These are phyloP conservation scores for Ancistrus triradiatus DNA, from an alignment of 2,113 vertebrate species.

Conservation along the genomic window DNA sequence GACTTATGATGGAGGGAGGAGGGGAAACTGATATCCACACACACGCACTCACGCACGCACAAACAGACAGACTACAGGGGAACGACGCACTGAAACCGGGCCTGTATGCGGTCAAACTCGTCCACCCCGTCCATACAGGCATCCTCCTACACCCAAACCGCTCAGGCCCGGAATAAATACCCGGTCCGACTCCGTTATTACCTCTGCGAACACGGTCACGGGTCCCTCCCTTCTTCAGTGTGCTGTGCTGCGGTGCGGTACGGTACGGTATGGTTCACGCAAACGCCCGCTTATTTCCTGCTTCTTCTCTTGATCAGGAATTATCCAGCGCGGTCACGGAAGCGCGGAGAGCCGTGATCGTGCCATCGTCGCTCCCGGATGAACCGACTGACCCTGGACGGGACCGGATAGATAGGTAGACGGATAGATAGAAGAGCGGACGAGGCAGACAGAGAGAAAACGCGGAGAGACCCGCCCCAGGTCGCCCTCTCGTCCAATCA, in stretches of 20 bases:
- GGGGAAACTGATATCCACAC: not conserved
- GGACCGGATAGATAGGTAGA: not conserved
- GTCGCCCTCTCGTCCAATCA: not conserved
- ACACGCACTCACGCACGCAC: not conserved
- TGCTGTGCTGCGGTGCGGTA: not conserved
- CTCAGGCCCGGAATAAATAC: not conserved
- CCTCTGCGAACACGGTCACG: not conserved
- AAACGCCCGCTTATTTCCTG: too few species aligned
- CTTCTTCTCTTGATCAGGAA: too few species aligned
- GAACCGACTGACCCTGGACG: not conserved
- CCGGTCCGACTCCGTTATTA: not conserved
- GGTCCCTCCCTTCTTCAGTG: conserved; percentile 8
- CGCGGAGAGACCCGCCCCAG: not conserved
- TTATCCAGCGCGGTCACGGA: not conserved
- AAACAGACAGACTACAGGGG: not conserved
- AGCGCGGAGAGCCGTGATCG: not conserved
- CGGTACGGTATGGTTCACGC: not conserved
- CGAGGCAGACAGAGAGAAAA: not conserved
- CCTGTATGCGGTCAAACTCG: not conserved
- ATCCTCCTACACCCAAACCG: too few species aligned
- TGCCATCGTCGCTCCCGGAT: not conserved
- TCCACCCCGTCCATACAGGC: not conserved
- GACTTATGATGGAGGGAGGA: not conserved
- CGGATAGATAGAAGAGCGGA: not conserved
- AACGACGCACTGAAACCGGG: not conserved